Conservation (phyloP, 2,797 vertebrate genomes). For the Melanotaenia nigrans region DNA sequence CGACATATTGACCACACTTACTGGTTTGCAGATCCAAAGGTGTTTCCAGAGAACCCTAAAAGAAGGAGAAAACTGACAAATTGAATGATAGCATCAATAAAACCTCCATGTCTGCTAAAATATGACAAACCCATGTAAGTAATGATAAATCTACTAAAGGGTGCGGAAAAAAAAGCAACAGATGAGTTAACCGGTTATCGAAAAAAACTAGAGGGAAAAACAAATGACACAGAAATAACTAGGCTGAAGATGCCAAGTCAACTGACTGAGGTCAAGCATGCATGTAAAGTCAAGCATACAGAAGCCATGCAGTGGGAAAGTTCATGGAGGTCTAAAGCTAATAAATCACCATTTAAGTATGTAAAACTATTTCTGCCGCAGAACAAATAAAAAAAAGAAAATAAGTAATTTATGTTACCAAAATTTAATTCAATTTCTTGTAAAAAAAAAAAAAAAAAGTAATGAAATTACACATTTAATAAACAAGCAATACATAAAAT, state of each 20-base stretch:
- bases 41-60: constrained; percentile 84
- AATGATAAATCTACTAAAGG: background rate
- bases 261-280: constrained; percentile 6
- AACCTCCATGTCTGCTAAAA: background rate
- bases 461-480: background rate
- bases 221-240: background rate
- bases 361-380: background rate
- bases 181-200: background rate
- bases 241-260: background rate
- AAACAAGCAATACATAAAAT: background rate
- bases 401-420: too few species aligned
- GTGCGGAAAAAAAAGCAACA: background rate
- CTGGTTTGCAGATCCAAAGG: constrained; percentile 90
- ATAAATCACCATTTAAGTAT: background rate
- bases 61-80: constrained; percentile 22
- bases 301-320: background rate
- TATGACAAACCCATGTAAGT: background rate
- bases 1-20: constrained; percentile 79
- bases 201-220: background rate
- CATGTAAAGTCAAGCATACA: background rate
- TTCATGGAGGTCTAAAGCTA: background rate
- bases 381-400: too few species aligned
- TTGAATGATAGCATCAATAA: background rate
- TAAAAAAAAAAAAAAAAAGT: too few species aligned
- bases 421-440: too few species aligned